Evolutionary conservation across 2,888 invertebrate species (phyloP), one percentile per base, ranked within the genome.

Genomic region (Dinocampus coccinellae): DNA sequence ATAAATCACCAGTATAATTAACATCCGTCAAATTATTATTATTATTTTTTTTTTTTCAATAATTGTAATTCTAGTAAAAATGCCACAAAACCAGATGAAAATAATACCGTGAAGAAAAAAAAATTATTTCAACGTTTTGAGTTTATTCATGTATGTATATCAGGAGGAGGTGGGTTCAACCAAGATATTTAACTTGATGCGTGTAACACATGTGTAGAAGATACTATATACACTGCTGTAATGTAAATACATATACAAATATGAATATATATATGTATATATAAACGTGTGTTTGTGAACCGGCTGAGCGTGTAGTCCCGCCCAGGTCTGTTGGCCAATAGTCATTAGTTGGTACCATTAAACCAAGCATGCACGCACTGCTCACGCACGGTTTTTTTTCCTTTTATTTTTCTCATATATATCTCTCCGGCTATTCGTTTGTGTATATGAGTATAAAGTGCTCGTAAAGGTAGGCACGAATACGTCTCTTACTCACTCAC

Each of bases 301-400:
- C 79, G 74, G 76, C 79, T 76, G 82, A 82, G 80, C 80, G 82
- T 79, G 78, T 81, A 82, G 87, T 87, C 86, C 86, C 87, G 87
- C 87, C 87, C 87, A 86, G 81, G 83, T 84, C 84, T 81, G 83
- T 81, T 81, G 86, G 83, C 87, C 88, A 87, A 87, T 87, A 87
- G 87, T 87, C 86, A 87, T 87, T 87, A 87, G 85, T 85, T 82
- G 85, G 84, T 85, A 84, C 87, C 87, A 87, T 87, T 87, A 87
- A 86, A 84, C 81, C 80, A 80, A 78, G 81, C 81, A 80, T 82
- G 82, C 80, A 82, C 83, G 83, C 83, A 80, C 81, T 77, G 36
- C 78, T 77, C 77, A 76, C 76, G 76, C 78, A 79, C 75, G 72
- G 74, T 64, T 74, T 72, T 76, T 29, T 70, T 63, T 34, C 26